Evolutionary conservation across 1,140 invertebrate genomes (phyloP), one percentile per base, ranked within the genome.

Genomic region (Euura lappo): DNA sequence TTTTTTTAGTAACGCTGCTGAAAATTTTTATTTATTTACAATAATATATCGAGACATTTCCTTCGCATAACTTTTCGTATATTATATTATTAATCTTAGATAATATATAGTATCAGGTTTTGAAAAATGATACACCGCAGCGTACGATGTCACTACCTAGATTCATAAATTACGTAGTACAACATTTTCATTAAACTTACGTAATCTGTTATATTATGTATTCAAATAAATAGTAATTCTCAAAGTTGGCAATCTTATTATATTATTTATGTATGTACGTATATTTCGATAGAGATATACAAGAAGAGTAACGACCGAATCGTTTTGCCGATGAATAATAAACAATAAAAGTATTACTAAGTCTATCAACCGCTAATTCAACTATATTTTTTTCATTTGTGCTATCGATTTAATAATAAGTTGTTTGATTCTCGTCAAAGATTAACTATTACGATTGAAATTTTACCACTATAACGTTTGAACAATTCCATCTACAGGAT

Each of bases 1-100:
- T 8, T 68, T 68, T 68, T 68, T 73, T 72, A 76, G 73, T 81
- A 78, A 71, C 78, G 77, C 75, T 79, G 76, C 66, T 77, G 79
- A 78, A 80, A 68, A 74, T 81, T 73, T 75, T 28, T 28, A 28
- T 80, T 82, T 83, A 83, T 83, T 79, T 82, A 82, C 81, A 83
- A 79, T 28, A 28, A 28, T 75, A 74, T 79, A 80, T 79, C 79
- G 79, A 82, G 80, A 80, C 51, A 60, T 60, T 77, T 73, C 74
- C 81, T 69, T 72, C 71, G 76, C 79, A 79, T 70, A 78, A 60
- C 70, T 67, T 72, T 70, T 28, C 28, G 28, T 28, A 28, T 28
- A 28, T 28, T 28, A 28, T 28, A 0, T 28, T 28, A 28, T 28
- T 28, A 28, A 28, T 28, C 28, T 0, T 28, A 28, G 28, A 28